These are phyloP conservation scores for Papilio polytes DNA, from an alignment of 1,140 invertebrate genomes.

Conservation along the genomic window DNA sequence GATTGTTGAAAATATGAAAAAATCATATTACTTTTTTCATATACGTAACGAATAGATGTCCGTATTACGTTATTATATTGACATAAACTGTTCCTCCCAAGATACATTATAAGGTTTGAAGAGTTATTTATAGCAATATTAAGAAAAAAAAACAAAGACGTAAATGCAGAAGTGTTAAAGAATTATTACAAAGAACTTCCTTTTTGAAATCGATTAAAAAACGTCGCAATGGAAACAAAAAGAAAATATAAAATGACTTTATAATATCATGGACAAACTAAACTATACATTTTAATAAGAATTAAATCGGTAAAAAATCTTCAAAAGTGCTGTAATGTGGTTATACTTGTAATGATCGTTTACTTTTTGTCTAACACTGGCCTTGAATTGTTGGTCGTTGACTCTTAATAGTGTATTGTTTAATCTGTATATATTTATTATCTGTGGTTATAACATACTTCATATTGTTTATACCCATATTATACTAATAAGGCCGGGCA, in stretches of 20 bases:
- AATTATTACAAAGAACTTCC: no score
- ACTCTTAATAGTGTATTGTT: not conserved
- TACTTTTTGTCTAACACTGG: not conserved
- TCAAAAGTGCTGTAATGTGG: not conserved
- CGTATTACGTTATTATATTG: no score
- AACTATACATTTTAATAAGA: no score
- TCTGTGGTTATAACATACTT: not conserved
- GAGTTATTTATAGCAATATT: not conserved
- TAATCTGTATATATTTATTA: not conserved
- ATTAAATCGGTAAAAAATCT: no score
- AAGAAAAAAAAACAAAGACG: not conserved
- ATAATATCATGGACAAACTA: not conserved
- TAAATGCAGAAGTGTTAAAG: not conserved
- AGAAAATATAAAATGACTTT: not conserved
- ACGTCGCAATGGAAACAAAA: not conserved
- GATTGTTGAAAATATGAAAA: no score
- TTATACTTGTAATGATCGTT: not conserved
- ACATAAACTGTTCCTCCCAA: no score
- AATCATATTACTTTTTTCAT: no score
- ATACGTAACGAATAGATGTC: no score
- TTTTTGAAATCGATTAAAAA: not conserved
- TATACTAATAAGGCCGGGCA: not conserved
- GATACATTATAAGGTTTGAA: no score
- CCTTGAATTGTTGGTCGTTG: conserved; percentile 5
- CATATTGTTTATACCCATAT: not conserved